These are phyloP conservation scores for Hesperia comma DNA, from an alignment of 2,888 invertebrate species.

Conservation along the genomic window DNA sequence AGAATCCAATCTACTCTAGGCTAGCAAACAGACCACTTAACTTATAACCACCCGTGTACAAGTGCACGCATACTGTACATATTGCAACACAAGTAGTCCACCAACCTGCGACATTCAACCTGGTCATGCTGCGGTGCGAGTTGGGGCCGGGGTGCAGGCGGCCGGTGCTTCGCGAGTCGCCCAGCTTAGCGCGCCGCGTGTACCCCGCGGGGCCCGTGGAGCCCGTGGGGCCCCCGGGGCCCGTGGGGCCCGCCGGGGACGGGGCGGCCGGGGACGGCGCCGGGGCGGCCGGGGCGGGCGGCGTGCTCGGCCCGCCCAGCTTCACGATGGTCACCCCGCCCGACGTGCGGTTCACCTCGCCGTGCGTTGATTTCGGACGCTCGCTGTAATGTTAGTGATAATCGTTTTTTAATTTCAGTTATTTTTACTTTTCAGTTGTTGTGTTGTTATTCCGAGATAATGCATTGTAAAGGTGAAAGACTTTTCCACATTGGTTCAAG, in stretches of 20 bases:
- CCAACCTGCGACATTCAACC: conserved; percentile 88
- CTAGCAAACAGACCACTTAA: too few species aligned
- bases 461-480: too few species aligned
- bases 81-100: conserved; percentile 10
- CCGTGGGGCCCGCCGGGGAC: conserved; percentile 36
- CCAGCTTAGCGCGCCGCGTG: conserved; percentile 86
- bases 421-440: too few species aligned
- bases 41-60: too few species aligned
- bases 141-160: conserved; percentile 88
- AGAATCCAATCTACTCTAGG: too few species aligned
- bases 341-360: conserved; percentile 88
- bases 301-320: conserved; percentile 77
- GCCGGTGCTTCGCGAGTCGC: conserved; percentile 90
- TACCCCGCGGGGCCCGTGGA: conserved; percentile 76
- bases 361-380: conserved; percentile 68
- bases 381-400: conserved; percentile 57
- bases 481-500: too few species aligned
- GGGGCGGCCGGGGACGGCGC: conserved; percentile 41
- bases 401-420: too few species aligned
- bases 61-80: neutral
- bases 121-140: conserved; percentile 91
- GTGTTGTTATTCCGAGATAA: too few species aligned
- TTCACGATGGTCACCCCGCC: conserved; percentile 92
- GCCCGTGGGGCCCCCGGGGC: conserved; percentile 36
- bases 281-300: conserved; percentile 42